These are phyloP conservation scores for Morphnarchus princeps DNA, from an alignment of 2,113 vertebrate species.

Conservation along the genomic window DNA sequence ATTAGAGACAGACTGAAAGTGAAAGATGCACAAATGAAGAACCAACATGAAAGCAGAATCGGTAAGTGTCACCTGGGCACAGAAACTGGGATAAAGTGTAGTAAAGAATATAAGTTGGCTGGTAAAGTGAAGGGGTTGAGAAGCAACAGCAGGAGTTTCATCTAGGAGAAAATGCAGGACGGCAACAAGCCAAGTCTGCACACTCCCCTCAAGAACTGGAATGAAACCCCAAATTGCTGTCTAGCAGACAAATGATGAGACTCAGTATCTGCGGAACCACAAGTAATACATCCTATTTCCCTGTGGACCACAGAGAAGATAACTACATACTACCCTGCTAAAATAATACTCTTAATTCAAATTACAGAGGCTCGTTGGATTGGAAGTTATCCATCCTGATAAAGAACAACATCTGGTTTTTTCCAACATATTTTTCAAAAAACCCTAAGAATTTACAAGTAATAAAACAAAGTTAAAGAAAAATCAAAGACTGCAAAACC, in stretches of 20 bases:
- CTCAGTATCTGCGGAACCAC: background rate
- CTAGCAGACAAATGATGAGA: conserved; percentile 20
- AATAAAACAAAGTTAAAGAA: conserved; percentile 1
- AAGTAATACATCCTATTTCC: background rate
- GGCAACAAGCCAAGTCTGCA: background rate
- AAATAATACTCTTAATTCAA: background rate
- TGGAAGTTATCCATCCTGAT: conserved; percentile 20
- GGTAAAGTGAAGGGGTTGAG: background rate
- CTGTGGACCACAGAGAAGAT: background rate
- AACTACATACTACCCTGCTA: background rate
- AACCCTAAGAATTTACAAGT: background rate
- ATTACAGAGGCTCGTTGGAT: background rate
- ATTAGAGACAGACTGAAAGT: background rate
- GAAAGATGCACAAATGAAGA: background rate
- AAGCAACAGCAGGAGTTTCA: background rate
- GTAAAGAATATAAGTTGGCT: background rate
- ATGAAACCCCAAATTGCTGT: background rate
- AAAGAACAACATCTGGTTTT: conserved; percentile 18
- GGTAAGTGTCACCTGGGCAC: background rate
- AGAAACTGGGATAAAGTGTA: background rate
- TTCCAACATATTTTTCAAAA: background rate
- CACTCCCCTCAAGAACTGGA: background rate
- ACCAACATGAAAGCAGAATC: background rate
- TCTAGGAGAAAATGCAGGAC: background rate
- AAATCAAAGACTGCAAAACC: background rate